These are phyloP conservation scores for Nesoenas mayeri DNA, from an alignment of 2,113 vertebrate genomes.

Conservation along the genomic window DNA sequence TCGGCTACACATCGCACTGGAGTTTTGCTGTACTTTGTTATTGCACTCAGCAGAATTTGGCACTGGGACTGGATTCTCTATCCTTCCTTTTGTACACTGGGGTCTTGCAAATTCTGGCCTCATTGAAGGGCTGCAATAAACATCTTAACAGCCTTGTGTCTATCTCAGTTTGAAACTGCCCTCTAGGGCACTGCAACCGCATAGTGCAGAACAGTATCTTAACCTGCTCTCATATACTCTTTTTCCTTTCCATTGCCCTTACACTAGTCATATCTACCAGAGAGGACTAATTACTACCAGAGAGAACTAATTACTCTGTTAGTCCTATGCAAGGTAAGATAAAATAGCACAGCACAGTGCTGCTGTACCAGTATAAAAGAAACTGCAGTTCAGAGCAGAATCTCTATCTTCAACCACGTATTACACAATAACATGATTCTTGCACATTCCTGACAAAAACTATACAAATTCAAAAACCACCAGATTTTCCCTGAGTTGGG, in stretches of 20 bases:
- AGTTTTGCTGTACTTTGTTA: neutral
- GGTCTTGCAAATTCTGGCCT: neutral
- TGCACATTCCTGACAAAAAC: neutral
- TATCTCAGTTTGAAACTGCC: neutral
- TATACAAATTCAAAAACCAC: neutral
- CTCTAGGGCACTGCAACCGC: neutral
- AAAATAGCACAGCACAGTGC: neutral
- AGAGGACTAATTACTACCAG: neutral
- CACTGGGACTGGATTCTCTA: neutral
- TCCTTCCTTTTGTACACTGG: neutral
- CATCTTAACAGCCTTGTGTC: fast-evolving
- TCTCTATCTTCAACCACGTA: neutral
- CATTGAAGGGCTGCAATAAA: neutral
- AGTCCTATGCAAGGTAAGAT: neutral
- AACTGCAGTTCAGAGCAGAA: neutral
- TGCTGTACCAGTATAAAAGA: neutral
- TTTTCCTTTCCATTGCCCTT: neutral
- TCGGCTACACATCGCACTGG: fast-evolving
- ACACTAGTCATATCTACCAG: fast-evolving
- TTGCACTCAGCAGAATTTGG: neutral
- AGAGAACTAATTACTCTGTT: neutral
- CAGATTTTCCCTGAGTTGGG: neutral
- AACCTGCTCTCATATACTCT: neutral
- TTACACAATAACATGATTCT: neutral
- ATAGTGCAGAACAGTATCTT: too few species aligned